Conservation (phyloP, 2,797 vertebrate genomes). For the Premnoplex brunnescens region DNA sequence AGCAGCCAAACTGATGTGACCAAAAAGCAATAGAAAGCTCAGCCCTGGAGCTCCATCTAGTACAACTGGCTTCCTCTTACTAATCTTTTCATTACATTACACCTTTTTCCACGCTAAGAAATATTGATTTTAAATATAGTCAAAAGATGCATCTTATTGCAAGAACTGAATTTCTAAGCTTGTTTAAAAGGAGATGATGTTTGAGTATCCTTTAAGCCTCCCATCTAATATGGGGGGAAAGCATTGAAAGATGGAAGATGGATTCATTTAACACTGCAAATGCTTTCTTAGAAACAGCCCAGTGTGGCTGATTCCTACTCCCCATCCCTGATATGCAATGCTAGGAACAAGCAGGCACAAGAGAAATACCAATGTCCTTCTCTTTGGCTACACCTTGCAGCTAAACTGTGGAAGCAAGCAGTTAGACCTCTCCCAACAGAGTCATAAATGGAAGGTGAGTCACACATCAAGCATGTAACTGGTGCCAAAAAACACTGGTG, state of each 20-base stretch:
- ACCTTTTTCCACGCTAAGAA: background rate
- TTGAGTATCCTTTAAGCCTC: background rate
- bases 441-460: conserved; percentile 24
- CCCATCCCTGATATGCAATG: background rate
- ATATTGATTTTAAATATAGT: background rate
- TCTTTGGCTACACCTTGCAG: background rate
- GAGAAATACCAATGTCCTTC: background rate
- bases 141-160: background rate
- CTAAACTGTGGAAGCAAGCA: conserved; percentile 21
- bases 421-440: conserved; percentile 17
- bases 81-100: background rate
- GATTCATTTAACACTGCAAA: background rate
- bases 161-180: background rate
- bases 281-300: background rate
- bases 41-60: background rate
- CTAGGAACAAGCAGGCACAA: conserved; percentile 7
- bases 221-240: background rate
- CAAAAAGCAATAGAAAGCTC: background rate
- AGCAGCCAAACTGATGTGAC: background rate
- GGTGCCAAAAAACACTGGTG: background rate
- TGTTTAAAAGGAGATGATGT: background rate
- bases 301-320: background rate
- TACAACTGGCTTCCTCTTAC: background rate
- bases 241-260: accelerated
- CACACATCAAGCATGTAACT: background rate